Conservation (phyloP, 2,888 invertebrate genomes). For the Liopterus haemorrhoidalis region DNA sequence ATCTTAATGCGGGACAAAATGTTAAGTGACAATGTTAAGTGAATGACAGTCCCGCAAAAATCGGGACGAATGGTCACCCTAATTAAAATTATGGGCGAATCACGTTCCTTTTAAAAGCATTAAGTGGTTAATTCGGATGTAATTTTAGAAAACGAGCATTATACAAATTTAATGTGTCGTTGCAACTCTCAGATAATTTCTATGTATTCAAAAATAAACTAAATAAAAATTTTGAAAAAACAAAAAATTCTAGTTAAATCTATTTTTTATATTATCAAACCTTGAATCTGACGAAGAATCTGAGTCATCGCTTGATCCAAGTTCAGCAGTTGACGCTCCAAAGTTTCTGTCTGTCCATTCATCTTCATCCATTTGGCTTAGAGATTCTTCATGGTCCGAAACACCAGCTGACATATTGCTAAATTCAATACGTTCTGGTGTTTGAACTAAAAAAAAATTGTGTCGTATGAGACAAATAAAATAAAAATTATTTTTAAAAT, state of each 20-base stretch:
- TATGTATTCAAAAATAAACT: neutral
- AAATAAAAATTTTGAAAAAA: neutral
- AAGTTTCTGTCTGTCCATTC: conserved; percentile 95
- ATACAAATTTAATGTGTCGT: no score
- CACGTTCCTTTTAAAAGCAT: no score
- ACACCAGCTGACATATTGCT: conserved; percentile 60
- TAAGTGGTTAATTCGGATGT: no score
- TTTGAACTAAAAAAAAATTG: conserved; percentile 48
- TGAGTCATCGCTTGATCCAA: conserved; percentile 50
- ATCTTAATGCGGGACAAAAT: no score
- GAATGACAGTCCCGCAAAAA: no score
- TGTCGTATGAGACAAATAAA: conserved; percentile 9
- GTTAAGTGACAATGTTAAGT: no score
- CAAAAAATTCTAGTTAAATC: neutral
- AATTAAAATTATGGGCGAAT: no score
- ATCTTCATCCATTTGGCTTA: conserved; percentile 85
- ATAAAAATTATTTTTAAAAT: neutral
- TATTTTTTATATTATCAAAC: no score
- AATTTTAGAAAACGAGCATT: no score
- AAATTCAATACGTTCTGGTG: conserved; percentile 75
- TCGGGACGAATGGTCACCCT: no score
- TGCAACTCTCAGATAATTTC: conserved; percentile 1
- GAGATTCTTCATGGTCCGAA: conserved; percentile 59
- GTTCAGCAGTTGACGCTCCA: conserved; percentile 68
- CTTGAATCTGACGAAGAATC: conserved; percentile 58